Evolutionary conservation across 2,113 vertebrate species (phyloP).

Genomic region (Balaenoptera acutorostrata): DNA sequence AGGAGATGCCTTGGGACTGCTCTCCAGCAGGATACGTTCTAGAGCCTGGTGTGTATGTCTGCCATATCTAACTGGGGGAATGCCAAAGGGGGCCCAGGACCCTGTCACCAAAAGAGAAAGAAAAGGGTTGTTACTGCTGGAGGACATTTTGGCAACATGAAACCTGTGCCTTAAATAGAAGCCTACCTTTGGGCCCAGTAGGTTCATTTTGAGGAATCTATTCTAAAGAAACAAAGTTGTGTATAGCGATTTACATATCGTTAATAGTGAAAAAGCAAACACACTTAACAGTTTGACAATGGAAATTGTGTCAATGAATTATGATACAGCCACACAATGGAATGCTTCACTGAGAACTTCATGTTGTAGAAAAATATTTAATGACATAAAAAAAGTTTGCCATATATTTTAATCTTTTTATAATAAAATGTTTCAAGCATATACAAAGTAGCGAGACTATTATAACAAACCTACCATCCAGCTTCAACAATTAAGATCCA

Average conservation of each 20-base stretch:
- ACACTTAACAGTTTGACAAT: not conserved
- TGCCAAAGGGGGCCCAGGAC: too few relatives aligned
- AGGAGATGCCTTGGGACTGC: not conserved
- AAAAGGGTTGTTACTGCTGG: not conserved
- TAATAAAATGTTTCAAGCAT: not conserved
- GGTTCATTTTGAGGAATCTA: not conserved
- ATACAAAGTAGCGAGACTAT: not conserved
- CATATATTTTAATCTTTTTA: not conserved
- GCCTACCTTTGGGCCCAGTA: not conserved
- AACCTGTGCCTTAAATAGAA: not conserved
- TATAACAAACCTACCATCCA: too few relatives aligned
- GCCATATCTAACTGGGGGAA: not conserved
- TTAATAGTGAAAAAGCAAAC: not conserved
- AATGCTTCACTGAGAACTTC: not conserved
- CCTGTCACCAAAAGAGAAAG: not conserved
- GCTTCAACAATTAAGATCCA: not conserved
- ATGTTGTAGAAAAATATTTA: slow-evolving; percentile 25
- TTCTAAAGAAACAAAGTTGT: not conserved
- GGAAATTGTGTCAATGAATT: not conserved
- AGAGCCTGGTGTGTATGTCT: not conserved
- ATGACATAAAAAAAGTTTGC: not conserved
- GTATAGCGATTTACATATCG: not conserved
- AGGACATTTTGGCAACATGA: not conserved
- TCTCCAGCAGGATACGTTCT: not conserved
- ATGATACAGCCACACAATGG: not conserved